Evolutionary conservation across 1,140 invertebrate genomes (phyloP).

Genomic region (Hyphantria cunea): DNA sequence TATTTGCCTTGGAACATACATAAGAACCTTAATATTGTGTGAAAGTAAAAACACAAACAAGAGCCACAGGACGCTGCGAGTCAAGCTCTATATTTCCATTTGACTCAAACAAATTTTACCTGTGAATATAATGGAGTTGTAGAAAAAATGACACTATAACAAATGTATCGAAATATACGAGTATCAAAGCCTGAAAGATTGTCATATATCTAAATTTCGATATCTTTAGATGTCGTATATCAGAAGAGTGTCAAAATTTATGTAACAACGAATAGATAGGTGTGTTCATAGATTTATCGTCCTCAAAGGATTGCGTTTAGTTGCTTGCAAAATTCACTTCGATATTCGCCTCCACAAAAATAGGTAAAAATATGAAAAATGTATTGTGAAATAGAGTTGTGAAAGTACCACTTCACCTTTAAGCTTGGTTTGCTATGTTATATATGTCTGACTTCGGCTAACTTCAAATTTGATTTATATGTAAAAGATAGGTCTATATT

Average conservation of each 20-base stretch:
- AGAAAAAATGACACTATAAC: too few species aligned
- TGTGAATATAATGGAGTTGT: too few species aligned
- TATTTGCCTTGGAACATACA: too few species aligned
- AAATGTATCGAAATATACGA: too few species aligned
- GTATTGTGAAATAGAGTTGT: conserved; percentile 20
- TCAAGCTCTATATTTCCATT: too few species aligned
- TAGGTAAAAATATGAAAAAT: conserved; percentile 23
- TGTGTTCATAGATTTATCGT: conserved; percentile 16
- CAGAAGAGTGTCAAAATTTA: conserved; percentile 4
- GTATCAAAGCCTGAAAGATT: too few species aligned
- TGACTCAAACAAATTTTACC: too few species aligned
- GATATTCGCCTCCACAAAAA: conserved; percentile 18
- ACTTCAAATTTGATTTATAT: conserved; percentile 4
- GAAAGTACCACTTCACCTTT: conserved; percentile 19
- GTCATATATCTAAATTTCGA: conserved; percentile 3
- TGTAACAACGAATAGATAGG: conserved; percentile 9
- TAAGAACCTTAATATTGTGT: too few species aligned
- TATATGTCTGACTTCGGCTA: neutral
- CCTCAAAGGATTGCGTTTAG: conserved; percentile 15
- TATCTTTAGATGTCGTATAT: conserved; percentile 7
- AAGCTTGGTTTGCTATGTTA: conserved; percentile 17
- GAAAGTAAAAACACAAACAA: too few species aligned
- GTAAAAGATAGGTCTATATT: neutral
- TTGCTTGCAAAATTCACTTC: conserved; percentile 23
- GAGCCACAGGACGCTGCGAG: too few species aligned